Evolutionary conservation across 2,113 vertebrate genomes (phyloP), one percentile per base, ranked within the genome.

Genomic region (Odontophorus gujanensis): DNA sequence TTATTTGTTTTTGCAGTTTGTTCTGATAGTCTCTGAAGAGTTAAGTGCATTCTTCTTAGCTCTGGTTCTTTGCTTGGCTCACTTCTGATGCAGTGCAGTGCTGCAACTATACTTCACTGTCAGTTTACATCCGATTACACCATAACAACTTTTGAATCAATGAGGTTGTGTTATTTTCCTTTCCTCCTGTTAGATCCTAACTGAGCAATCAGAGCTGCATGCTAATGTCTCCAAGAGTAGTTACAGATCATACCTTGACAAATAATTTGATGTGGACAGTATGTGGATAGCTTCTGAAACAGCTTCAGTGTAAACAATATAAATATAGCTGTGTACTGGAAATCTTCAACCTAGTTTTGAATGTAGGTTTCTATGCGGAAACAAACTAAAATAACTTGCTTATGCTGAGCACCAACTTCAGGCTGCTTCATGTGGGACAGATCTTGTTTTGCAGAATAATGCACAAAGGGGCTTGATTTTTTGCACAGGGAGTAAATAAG

Each of bases 301-400:
- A 65, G 34, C 40, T 95, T 75, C 82, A 67, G 48, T 92, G 93
- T 94, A 96, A 97, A 92, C 89, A 95, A 26, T 90, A 90, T 92
- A 95, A 96, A 95, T 95, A 85, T 93, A 88, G 85, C 82, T 81
- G 47, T 83, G 85, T n/a, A 81, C 72, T 91, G 79, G 57, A 95
- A 90, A 58, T 71, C 40, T 95, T 85, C 85, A 95, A 83, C 93
- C 91, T 87, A 94, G 61, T 95, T 97, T 90, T 83, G 68, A 83
- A 51, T 34, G 57, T 78, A 81, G 72, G 72, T 87, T 89, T 95
- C 89, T 57, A 28, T 81, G 94, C 73, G 92, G 82, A 90, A 89
- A 59, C 38, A 85, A 87, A 71, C 67, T 16, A 95, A 96, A 96
- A 95, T 92, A 95, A 94, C 87, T 92, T 89, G 55, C 48, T 84